Percentiles rank a stretch among this genome's conserved stretches.
Evolutionary conservation across 64 coral and sea anemone genomes (phyloP).

Genomic region (Montipora foliosa): DNA sequence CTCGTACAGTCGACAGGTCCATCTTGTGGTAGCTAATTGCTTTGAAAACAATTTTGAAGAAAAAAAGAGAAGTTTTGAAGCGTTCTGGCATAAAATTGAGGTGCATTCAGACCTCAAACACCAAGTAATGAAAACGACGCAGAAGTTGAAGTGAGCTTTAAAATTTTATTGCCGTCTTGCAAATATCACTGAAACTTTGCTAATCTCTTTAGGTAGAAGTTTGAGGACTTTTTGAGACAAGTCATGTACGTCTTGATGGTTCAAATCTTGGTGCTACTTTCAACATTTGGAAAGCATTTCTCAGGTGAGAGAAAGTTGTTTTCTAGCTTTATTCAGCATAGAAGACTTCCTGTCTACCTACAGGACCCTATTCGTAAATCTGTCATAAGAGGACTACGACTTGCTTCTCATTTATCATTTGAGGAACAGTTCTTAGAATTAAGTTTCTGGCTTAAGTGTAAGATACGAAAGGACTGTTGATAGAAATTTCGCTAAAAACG

Average conservation of each 20-base stretch:
- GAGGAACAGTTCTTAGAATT: not conserved
- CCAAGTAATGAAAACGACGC: not conserved
- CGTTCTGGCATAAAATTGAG: not conserved
- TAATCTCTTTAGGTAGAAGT: slow-evolving; percentile 7
- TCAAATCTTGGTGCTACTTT: slow-evolving; percentile 9
- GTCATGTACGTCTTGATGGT: slow-evolving; percentile 1
- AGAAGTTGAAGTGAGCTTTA: not conserved
- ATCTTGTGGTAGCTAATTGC: slow-evolving; percentile 25
- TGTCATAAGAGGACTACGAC: not conserved
- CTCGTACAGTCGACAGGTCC: slow-evolving; percentile 7
- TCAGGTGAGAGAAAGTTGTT: not conserved
- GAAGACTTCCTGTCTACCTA: not conserved
- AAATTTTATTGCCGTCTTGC: not conserved
- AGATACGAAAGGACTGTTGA: not conserved
- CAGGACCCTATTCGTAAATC: not conserved
- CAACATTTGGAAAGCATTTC: slow-evolving; percentile 12
- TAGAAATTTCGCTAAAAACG: not conserved
- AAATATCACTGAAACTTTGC: slow-evolving; percentile 22
- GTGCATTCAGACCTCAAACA: not conserved
- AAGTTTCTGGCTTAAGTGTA: not conserved
- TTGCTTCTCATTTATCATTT: not conserved
- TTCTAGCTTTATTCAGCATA: not conserved
- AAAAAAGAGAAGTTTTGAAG: not conserved
- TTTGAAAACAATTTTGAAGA: not conserved
- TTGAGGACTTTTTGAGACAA: not conserved